Evolutionary conservation across 2,888 invertebrate species (phyloP).

Genomic region (Microctonus hyperodae): DNA sequence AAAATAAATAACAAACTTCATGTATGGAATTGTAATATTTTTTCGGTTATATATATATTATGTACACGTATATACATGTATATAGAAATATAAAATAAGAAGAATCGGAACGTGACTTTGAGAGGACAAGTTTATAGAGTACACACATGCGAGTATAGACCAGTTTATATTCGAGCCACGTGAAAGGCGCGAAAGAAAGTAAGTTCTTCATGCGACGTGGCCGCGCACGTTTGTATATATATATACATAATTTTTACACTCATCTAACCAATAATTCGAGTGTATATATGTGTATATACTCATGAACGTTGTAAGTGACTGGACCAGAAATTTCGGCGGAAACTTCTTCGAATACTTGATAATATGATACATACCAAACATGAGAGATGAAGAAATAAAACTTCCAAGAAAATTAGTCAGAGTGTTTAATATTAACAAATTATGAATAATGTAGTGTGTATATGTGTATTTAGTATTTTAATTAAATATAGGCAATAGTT

Average conservation of each 20-base stretch:
- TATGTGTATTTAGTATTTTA: background rate
- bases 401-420: background rate
- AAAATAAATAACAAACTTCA: background rate
- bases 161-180: conserved; percentile 19
- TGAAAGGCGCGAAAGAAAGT: conserved; percentile 28
- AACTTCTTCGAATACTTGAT: background rate
- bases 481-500: background rate
- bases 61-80: background rate
- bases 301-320: background rate
- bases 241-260: conserved; percentile 4
- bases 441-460: too few species aligned
- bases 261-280: conserved; percentile 11
- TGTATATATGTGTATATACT: background rate
- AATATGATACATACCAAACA: background rate
- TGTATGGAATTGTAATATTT: background rate
- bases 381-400: background rate
- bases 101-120: conserved; percentile 18
- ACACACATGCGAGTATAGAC: conserved; percentile 1
- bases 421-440: too few species aligned
- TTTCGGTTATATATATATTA: background rate
- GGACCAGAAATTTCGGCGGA: background rate
- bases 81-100: background rate
- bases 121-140: conserved; percentile 16
- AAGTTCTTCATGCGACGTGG: conserved; percentile 14
- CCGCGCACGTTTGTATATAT: background rate